A percentile compares a stretch with the other conserved stretches of the same genome.
phyloP scores from a whole-genome alignment of 2,113 vertebrate genomes.

The Leucopternis melanops region DNA sequence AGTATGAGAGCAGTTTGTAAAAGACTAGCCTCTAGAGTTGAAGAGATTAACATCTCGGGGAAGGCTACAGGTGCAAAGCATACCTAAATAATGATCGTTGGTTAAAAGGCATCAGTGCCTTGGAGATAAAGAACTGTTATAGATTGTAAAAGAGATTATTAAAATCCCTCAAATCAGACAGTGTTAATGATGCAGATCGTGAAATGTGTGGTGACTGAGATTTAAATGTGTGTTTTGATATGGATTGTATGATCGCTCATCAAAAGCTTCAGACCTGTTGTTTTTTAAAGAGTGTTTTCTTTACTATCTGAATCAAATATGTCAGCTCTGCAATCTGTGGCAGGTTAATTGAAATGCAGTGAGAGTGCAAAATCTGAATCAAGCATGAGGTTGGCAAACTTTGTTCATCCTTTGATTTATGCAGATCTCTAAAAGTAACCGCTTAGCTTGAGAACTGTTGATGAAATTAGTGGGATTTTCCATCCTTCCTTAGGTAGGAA shows the following conservation, averaged over 20 bases:
- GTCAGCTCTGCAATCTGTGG: slow-evolving; percentile 26
- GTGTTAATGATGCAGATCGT: slow-evolving; percentile 15
- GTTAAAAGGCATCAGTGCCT: slow-evolving; percentile 3
- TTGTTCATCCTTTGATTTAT: slow-evolving; percentile 5
- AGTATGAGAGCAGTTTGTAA: background rate
- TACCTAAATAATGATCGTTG: background rate
- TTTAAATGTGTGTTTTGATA: slow-evolving; percentile 18
- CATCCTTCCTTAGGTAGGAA: background rate
- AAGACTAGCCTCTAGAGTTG: background rate
- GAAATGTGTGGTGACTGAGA: slow-evolving; percentile 28
- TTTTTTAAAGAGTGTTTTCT: slow-evolving; percentile 16
- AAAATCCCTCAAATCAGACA: slow-evolving; percentile 24
- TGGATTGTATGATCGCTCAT: background rate
- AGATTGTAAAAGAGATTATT: slow-evolving; percentile 11
- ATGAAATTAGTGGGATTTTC: background rate
- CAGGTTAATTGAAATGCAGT: slow-evolving; percentile 41
- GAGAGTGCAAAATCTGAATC: slow-evolving; percentile 21
- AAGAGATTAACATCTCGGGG: background rate
- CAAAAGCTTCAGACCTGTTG: slow-evolving; percentile 16
- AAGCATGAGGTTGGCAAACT: slow-evolving; percentile 12
- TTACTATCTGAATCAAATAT: slow-evolving; percentile 16
- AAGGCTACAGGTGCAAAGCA: background rate
- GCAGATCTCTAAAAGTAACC: background rate
- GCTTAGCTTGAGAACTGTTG: background rate
- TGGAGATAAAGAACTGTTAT: background rate